These are phyloP conservation scores for Corythaixoides concolor DNA, from an alignment of 2,113 vertebrate species.

Conservation along the genomic window DNA sequence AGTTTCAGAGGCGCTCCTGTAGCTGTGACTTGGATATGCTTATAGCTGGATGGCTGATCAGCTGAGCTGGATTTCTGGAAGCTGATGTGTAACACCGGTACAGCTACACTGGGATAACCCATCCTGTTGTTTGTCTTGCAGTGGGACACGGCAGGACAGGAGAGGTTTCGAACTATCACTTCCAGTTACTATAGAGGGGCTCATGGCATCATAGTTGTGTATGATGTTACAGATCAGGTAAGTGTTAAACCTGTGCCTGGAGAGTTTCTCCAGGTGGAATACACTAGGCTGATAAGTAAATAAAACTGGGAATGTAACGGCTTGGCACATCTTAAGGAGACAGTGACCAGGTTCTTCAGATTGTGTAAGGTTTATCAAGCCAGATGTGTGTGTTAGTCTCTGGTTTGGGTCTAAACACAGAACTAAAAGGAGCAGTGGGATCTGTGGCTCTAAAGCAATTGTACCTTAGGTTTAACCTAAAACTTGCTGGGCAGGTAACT, in stretches of 20 bases:
- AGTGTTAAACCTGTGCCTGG: neutral
- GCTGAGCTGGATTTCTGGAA: neutral
- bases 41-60: neutral
- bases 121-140: conserved; percentile 55
- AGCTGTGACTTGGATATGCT: neutral
- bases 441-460: neutral
- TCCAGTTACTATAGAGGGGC: conserved; percentile 99
- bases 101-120: neutral
- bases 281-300: neutral
- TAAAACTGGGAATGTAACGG: neutral
- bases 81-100: fast-evolving
- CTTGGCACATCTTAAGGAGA: neutral
- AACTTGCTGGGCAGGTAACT: neutral
- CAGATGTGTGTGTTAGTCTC: neutral
- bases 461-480: neutral
- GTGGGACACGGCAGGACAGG: conserved; percentile 98
- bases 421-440: neutral
- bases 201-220: conserved; percentile 97
- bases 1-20: neutral
- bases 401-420: neutral
- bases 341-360: neutral
- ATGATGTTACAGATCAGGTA: conserved; percentile 98
- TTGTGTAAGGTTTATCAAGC: neutral
- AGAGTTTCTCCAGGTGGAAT: neutral
- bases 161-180: conserved; percentile 96